Evolutionary conservation across 2,113 vertebrate species (phyloP).

Genomic region (Callaeas wilsoni): DNA sequence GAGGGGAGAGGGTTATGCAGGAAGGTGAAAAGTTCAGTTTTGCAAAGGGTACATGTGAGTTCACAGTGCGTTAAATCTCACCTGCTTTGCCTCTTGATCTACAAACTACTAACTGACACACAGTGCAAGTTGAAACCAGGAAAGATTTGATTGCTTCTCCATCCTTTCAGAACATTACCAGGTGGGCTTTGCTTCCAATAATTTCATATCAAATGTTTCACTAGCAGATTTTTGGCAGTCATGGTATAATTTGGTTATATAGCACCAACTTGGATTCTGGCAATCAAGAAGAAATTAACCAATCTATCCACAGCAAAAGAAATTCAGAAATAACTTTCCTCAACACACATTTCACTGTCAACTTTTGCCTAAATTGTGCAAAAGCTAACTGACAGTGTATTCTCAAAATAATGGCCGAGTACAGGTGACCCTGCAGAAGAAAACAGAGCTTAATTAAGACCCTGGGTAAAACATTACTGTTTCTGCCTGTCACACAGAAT

Average conservation of each 20-base stretch:
- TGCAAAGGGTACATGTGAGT: background rate
- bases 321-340: background rate
- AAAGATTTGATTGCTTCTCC: background rate
- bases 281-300: background rate
- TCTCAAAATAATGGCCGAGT: background rate
- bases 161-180: background rate
- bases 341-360: background rate
- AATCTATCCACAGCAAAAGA: background rate
- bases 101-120: background rate
- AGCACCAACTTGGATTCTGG: background rate
- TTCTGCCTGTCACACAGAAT: background rate
- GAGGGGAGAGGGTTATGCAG: background rate
- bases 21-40: background rate
- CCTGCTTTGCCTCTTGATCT: background rate
- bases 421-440: background rate
- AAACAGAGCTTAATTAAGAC: background rate
- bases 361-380: background rate
- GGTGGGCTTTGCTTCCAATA: background rate
- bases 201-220: background rate
- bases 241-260: background rate
- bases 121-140: background rate
- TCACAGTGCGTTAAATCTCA: background rate
- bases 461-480: background rate
- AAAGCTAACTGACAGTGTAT: background rate
- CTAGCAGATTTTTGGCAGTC: background rate